These are phyloP conservation scores for Candoia aspera DNA, from an alignment of 2,113 vertebrate genomes.

Conservation along the genomic window DNA sequence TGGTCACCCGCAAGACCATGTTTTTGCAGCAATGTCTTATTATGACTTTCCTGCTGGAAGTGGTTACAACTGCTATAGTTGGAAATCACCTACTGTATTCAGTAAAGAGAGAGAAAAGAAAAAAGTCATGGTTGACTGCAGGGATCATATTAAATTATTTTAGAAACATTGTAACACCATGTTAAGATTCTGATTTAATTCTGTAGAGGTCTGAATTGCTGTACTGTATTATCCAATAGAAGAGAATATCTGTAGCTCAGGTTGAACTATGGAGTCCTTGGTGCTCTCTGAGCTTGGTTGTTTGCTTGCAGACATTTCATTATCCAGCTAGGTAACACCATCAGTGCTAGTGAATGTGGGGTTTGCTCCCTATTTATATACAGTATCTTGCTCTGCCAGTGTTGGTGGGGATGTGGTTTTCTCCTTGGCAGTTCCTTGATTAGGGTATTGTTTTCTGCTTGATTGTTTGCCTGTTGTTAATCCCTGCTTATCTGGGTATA, in stretches of 20 bases:
- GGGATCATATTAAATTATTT: neutral
- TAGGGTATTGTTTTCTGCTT: neutral
- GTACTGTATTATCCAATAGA: neutral
- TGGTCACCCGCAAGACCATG: neutral
- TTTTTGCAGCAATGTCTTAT: neutral
- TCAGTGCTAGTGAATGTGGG: neutral
- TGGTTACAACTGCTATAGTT: neutral
- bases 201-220: neutral
- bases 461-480: neutral
- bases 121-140: neutral
- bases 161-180: neutral
- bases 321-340: neutral
- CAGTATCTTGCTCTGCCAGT: neutral
- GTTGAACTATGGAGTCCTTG: neutral
- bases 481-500: neutral
- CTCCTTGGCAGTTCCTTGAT: neutral
- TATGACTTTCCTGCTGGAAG: neutral
- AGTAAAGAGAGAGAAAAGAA: neutral
- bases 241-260: neutral
- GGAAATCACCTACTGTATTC: neutral
- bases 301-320: neutral
- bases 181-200: neutral
- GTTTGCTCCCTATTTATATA: neutral
- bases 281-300: neutral
- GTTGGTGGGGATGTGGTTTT: neutral